These are phyloP conservation scores for Botia kubotai DNA, from an alignment of 2,797 vertebrate species.

Conservation along the genomic window DNA sequence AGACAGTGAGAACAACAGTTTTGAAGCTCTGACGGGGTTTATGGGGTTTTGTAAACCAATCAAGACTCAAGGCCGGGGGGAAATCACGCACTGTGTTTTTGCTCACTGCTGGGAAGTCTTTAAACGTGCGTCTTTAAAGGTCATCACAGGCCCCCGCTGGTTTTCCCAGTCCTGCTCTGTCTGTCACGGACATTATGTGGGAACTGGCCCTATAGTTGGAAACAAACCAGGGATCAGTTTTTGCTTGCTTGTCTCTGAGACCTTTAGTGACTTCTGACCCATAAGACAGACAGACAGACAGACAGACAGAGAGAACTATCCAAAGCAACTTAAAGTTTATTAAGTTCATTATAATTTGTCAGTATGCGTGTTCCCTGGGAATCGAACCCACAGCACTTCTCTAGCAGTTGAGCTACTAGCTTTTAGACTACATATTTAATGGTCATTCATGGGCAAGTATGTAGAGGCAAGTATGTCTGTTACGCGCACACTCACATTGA, in stretches of 20 bases:
- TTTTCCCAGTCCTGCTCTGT: conserved; percentile 72
- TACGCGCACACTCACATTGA: conserved; percentile 37
- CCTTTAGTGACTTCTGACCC: conserved; percentile 56
- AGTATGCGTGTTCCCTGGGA: too few species aligned
- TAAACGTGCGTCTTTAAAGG: conserved; percentile 74
- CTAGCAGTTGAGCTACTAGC: too few species aligned
- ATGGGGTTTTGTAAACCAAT: conserved; percentile 42
- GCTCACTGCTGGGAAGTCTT: conserved; percentile 80
- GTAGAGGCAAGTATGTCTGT: neutral
- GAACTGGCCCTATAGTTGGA: conserved; percentile 75
- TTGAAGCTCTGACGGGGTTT: conserved; percentile 19
- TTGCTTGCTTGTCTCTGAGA: conserved; percentile 58
- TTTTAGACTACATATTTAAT: neutral
- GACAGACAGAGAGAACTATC: neutral
- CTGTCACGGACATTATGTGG: conserved; percentile 72
- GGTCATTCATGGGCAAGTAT: neutral
- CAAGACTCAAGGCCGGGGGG: conserved; percentile 40
- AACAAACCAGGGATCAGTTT: conserved; percentile 65
- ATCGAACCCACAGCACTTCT: too few species aligned
- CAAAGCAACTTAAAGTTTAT: too few species aligned
- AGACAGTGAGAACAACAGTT: conserved; percentile 18
- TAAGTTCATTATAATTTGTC: too few species aligned
- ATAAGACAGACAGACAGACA: conserved; percentile 36
- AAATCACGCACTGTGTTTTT: conserved; percentile 70
- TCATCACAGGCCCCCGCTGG: conserved; percentile 74